Base-by-base conservation (phyloP, 2,797 vertebrate genomes). In the Phrynocephalus guinanensis region DNA sequence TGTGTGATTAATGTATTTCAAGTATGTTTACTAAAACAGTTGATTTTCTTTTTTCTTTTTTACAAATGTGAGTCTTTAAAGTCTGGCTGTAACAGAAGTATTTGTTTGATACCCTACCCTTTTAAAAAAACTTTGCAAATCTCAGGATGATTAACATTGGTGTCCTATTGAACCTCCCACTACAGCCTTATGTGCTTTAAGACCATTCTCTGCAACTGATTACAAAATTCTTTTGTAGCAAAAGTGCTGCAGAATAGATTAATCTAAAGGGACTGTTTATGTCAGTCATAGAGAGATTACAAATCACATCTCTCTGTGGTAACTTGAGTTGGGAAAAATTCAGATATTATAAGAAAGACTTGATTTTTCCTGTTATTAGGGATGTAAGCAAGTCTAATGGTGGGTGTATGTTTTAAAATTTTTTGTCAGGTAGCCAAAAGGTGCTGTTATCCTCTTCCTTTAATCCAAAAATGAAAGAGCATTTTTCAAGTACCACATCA, bases 381-480 rank as follows among this genome's bases (percentile, higher is more conserved):
- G 3, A n/a, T 20, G 16, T 13, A 7, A 5, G 28, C 24, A 76
- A 22, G 11, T 11, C 6, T 15, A 28, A 26, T 78, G 44, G 66
- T 66, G 79, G 18, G 70, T 70, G 66, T 77, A 56, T 22, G 60
- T 86, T 79, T 76, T n/a, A 38, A 66, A 30, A 50, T 6, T 89
- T 92, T 92, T 87, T 30, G 77, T 78, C 76, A 86, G 71, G 26
- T 79, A 86, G 76, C 63, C 87, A 94, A 93, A 91, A 92, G 76
- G 78, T 92, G 88, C 71, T 84, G 82, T 87, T 93, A 88, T 11
- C 82, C 85, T 92, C 48, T 93, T 91, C 80, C 79, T 93, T 83
- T 81, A 91, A 91, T 56, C 68, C 75, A 91, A 88, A 89, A 93
- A 91, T 91, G 92, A 93, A 92, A 92, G 78, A 91, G 20, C 52